A percentile compares a stretch with the other conserved stretches of the same genome.
phyloP scores from a whole-genome alignment of 2,797 vertebrate species.

The Alosa sapidissima region DNA sequence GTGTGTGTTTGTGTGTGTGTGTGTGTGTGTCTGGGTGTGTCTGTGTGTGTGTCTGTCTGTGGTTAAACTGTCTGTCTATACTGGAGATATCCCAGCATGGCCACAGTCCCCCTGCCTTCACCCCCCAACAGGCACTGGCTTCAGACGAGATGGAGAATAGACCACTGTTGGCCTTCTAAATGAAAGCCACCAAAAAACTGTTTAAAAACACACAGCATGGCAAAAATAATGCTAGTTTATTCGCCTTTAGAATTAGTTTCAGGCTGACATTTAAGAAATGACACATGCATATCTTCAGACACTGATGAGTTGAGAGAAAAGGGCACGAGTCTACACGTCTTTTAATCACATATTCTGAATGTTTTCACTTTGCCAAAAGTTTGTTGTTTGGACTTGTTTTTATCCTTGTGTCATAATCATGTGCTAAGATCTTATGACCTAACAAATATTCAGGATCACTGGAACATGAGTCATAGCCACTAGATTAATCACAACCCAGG shows the following conservation, averaged over 20 bases:
- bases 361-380: not conserved
- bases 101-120: not conserved
- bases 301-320: not conserved
- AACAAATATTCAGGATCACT: not conserved
- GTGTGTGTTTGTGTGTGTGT: not conserved
- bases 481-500: not conserved
- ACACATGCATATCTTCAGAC: not conserved
- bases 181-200: not conserved
- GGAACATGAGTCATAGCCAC: not conserved
- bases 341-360: not conserved
- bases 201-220: not conserved
- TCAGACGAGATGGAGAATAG: not conserved
- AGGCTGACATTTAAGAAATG: constrained; percentile 1
- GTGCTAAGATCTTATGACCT: not conserved
- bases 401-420: not conserved
- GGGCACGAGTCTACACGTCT: not conserved
- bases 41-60: not conserved
- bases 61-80: not conserved
- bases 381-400: not conserved
- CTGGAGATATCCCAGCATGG: not conserved
- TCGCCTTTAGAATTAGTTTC: not conserved
- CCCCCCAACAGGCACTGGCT: not conserved
- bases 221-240: constrained; percentile 10
- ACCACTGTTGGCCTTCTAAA: not conserved
- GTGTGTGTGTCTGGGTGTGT: not conserved